Evolutionary conservation across 2,113 vertebrate genomes (phyloP).

Genomic region (Cebus imitator): DNA sequence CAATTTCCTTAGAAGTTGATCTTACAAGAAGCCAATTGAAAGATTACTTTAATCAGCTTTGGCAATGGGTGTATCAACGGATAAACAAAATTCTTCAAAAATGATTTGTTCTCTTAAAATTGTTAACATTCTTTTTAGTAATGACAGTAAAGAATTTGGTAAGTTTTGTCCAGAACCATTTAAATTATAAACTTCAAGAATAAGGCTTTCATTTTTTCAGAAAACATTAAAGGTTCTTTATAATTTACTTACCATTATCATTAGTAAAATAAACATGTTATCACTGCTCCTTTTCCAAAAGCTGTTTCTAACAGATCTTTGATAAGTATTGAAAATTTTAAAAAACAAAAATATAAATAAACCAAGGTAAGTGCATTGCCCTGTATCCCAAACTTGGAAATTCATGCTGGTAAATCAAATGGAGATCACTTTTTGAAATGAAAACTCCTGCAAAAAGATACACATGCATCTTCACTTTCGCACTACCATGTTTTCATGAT

Average conservation of each 20-base stretch:
- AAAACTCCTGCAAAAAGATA: not conserved
- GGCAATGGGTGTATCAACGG: not conserved
- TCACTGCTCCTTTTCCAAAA: not conserved
- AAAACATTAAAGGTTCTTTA: not conserved
- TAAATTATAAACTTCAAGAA: constrained; percentile 45
- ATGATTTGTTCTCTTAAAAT: not conserved
- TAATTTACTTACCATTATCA: not conserved
- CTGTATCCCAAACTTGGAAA: not conserved
- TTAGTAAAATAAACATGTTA: constrained; percentile 16
- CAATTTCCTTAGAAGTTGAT: not conserved
- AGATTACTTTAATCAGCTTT: constrained; percentile 2
- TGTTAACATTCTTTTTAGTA: not conserved
- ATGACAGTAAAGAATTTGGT: not conserved
- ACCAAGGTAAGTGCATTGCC: not conserved
- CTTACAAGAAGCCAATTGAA: not conserved
- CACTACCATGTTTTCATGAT: not conserved
- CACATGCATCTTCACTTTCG: not conserved
- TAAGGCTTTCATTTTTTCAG: not conserved
- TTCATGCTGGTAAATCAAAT: not conserved
- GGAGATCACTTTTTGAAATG: not conserved
- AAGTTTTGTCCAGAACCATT: constrained; percentile 26
- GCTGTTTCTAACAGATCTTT: constrained; percentile 1
- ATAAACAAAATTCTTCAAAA: not conserved
- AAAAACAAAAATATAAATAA: not conserved
- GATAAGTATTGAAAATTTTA: not conserved